A percentile compares a stretch with the other conserved stretches of the same genome.
These are phyloP conservation scores for Paramormyrops hopkinsi DNA, from an alignment of 2,797 vertebrate genomes.

Conservation along the genomic window DNA sequence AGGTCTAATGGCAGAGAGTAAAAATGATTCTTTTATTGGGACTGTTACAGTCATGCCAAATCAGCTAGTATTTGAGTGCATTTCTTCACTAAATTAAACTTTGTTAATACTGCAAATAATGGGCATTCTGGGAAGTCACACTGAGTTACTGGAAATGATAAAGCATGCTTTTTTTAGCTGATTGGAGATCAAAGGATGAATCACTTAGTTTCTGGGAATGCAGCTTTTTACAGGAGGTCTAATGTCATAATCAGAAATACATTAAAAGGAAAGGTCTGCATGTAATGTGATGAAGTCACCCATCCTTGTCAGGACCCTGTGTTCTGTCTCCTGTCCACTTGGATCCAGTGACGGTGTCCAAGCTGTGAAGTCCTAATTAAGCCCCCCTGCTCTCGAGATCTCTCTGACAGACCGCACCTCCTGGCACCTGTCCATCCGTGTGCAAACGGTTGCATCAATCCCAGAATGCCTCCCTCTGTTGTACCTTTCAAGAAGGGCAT, in stretches of 20 bases:
- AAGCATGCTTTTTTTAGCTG: not conserved
- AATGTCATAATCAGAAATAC: not conserved
- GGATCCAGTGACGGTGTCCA: not conserved
- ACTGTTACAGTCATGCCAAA: not conserved
- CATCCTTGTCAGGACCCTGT: not conserved
- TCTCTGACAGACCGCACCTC: not conserved
- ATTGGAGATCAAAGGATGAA: not conserved
- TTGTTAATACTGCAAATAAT: not conserved
- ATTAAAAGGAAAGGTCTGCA: not conserved
- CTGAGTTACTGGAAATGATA: not conserved
- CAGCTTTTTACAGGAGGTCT: not conserved
- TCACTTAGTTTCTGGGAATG: not conserved
- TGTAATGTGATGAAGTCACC: not conserved
- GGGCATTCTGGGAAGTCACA: not conserved
- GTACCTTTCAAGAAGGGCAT: not conserved
- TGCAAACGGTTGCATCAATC: not conserved
- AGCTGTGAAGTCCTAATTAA: slow-evolving; percentile 5
- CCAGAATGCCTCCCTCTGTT: not conserved
- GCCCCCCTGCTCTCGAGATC: not conserved
- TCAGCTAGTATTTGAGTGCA: not conserved
- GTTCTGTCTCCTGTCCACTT: not conserved
- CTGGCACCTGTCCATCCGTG: not conserved
- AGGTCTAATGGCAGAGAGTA: not conserved
- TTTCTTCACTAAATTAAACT: not conserved
- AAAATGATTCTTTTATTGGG: not conserved